Evolutionary conservation across 35 echinoderm and acorn worm genomes (phyloP), one percentile per base, ranked within the genome.

Genomic region (Hemicentrotus pulcherrimus): DNA sequence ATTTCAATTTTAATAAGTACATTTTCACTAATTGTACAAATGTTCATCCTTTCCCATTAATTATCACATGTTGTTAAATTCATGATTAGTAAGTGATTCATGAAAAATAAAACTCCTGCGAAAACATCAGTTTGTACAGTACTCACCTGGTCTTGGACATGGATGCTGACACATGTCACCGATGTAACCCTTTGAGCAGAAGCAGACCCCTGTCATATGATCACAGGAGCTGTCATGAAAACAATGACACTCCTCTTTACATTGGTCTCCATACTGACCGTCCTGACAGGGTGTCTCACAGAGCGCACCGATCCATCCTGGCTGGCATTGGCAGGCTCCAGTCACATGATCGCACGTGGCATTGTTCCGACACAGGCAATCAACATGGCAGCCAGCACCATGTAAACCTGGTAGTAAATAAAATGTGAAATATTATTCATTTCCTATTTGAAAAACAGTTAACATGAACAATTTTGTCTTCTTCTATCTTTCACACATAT

Each of bases 261-360:
- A 99, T 28, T 95, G 94, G 22, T 48, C 86, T 30, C 98, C 98
- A 95, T 97, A 97, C 16, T 45, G 95, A 28, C 98, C 98, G 19
- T 94, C 88, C 7, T 96, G 60, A 90, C 98, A 99, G 4, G 32
- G 30, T 24, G 31, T 92, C 33, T 97, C 95, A 91, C 98, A 99
- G 48, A 70, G 90, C 9, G 32, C 35, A 46, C 97, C 96, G 47
- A 86, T 91, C 58, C 55, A 98, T 2, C 97, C 96, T 6, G 91
- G 41, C 33, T 11, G 91, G 91, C 96, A 98, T 47, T 85, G 61
- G 46, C 96, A 99, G 9, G 71, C 60, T 30, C 98, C 98, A 32
- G 94, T 95, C 18, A 96, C 86, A 95, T 88, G 94, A 86, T 97
- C 24, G 92, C 98, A 99, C 16, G 30, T 41, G 15, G 92, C 97